Evolutionary conservation across 2,113 vertebrate genomes (phyloP), one percentile per base, ranked within the genome.

Genomic region (Cariama cristata): DNA sequence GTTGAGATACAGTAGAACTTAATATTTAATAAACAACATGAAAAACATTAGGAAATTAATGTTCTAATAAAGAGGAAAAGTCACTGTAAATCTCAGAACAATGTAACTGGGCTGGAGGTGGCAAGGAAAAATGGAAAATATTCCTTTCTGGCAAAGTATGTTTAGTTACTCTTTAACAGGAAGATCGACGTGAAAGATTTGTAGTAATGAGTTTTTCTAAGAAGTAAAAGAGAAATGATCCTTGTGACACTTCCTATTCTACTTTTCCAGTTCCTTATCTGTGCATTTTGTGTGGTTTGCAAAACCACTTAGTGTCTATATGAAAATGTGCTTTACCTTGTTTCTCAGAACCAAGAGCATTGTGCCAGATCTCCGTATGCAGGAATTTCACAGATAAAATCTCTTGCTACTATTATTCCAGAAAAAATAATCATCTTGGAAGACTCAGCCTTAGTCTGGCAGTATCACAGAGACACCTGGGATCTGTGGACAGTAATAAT

Each of bases 361-460:
- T 84, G 17, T 79, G 86, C 49, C 91, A 95, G 56, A 63, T 80
- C 40, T 68, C 64, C 6, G 2, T 35, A 50, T 22, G 50, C 59
- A 83, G 60, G 64, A 95, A 94, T 93, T 93, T 89, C 56, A 90
- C 20, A 50, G 92, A 95, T 84, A 94, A 95, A 95, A 95, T 84
- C 67, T 90, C 68, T 71, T 15, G 11, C 33, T 90, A 86, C 59
- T 71, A 63, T 76, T 83, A 66, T 38, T 88, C 67, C 83, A 95
- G 73, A 79, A 87, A 86, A 94, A 89, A 88, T 8, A 97, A 81
- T 27, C 6, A 76, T 40, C 67, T 95, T 72, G 80, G 76, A 92
- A 75, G 15, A 47, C 68, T 93, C 45, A 88, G 59, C 26, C 44
- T 91, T 83, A 79, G 38, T 58, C 84, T 89, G 88, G 88, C 64